Conservation (phyloP, 2,113 vertebrate species). For the Promerops cafer region DNA sequence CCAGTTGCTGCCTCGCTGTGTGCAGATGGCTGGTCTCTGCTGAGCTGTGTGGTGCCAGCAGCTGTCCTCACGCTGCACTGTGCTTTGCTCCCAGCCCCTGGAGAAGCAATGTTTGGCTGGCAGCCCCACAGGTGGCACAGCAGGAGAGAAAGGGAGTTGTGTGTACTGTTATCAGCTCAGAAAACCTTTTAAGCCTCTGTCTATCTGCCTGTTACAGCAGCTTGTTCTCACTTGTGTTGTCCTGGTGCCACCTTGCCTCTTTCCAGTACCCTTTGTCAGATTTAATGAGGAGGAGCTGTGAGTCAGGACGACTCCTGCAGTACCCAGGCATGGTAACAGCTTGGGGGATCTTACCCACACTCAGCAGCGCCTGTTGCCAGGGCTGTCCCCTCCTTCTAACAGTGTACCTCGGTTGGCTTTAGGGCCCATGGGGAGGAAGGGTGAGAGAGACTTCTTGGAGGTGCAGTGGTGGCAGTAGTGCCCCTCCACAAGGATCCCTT, state of each 20-base stretch:
- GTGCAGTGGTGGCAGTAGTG: neutral
- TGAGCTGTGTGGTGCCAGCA: neutral
- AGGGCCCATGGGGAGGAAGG: neutral
- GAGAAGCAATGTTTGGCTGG: neutral
- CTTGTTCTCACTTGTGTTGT: neutral
- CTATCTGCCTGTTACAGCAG: neutral
- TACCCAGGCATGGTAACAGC: neutral
- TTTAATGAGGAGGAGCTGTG: neutral
- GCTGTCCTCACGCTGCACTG: accelerated
- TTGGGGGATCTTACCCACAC: neutral
- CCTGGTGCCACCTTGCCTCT: neutral
- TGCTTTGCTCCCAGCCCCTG: accelerated
- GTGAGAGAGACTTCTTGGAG: neutral
- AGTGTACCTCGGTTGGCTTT: accelerated
- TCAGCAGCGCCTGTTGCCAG: neutral
- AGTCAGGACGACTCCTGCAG: neutral
- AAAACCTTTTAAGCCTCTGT: neutral
- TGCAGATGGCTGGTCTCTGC: neutral
- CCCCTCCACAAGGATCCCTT: neutral
- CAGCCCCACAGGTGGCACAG: neutral
- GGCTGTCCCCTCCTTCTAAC: neutral
- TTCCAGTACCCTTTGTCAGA: neutral
- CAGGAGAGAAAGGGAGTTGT: neutral
- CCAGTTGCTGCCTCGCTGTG: accelerated
- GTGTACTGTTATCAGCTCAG: neutral